Percentiles rank a stretch among this genome's conserved stretches.
These are phyloP conservation scores for Anolis carolinensis DNA, from an alignment of 2,113 vertebrate species.

Conservation along the genomic window DNA sequence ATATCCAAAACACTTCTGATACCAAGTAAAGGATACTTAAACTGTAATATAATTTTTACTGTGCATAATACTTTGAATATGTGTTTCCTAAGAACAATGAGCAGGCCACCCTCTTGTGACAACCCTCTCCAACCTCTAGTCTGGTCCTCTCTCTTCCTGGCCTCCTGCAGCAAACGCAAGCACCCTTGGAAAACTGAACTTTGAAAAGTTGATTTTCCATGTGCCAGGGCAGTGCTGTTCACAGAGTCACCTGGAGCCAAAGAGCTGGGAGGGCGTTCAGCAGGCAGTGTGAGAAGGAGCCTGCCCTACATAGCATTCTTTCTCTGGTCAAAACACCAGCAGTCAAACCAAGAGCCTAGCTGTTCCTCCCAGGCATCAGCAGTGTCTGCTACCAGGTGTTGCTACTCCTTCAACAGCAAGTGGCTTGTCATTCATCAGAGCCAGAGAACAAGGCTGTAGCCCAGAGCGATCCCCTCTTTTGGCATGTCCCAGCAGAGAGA, in stretches of 20 bases:
- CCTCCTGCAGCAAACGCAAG: not conserved
- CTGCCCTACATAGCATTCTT: not conserved
- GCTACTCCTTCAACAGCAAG: not conserved
- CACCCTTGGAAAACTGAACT: not conserved
- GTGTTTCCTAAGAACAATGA: too few species aligned
- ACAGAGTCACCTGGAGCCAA: not conserved
- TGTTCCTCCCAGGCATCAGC: not conserved
- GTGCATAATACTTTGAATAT: too few species aligned
- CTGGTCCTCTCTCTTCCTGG: not conserved
- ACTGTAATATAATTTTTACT: too few species aligned
- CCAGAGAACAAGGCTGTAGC: not conserved
- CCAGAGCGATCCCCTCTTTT: not conserved
- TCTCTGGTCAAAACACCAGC: not conserved
- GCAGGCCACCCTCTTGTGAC: too few species aligned
- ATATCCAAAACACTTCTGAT: too few species aligned
- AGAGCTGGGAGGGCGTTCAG: not conserved
- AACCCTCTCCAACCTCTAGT: not conserved
- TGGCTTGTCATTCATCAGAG: slow-evolving; percentile 11
- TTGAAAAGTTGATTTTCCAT: too few species aligned
- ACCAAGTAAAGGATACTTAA: too few species aligned
- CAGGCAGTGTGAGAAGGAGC: too few species aligned
- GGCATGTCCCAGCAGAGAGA: slow-evolving; percentile 22
- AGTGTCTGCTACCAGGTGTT: not conserved
- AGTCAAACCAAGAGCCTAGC: not conserved
- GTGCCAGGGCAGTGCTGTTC: not conserved